Evolutionary conservation across 2,797 vertebrate genomes (phyloP).

Genomic region (Okamejei kenojei): DNA sequence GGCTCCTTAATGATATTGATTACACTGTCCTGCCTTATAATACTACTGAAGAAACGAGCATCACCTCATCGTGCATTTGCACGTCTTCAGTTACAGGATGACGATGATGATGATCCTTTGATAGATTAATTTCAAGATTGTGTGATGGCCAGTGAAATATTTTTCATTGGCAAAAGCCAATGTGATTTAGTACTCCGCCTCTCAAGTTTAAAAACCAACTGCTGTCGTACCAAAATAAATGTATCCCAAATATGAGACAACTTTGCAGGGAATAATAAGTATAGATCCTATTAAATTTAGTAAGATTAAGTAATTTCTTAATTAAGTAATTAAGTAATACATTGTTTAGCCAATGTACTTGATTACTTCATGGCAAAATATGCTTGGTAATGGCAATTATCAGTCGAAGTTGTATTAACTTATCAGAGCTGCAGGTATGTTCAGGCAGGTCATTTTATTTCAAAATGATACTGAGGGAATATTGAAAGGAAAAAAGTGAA

Average conservation of each 20-base stretch:
- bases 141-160: background rate
- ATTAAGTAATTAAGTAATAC: background rate
- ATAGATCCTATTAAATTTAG: background rate
- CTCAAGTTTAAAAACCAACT: background rate
- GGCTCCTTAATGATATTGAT: constrained; percentile 67
- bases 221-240: background rate
- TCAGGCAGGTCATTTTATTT: background rate
- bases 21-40: constrained; percentile 61
- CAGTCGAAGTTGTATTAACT: background rate
- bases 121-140: constrained; percentile 56
- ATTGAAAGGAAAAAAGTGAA: background rate
- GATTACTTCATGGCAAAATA: background rate
- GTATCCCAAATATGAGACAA: background rate
- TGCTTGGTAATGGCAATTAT: background rate
- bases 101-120: constrained; percentile 68
- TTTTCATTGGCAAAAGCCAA: background rate
- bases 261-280: background rate
- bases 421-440: background rate
- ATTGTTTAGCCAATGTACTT: background rate
- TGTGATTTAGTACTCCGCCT: background rate
- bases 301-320: background rate
- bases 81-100: constrained; percentile 68
- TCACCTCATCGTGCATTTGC: constrained; percentile 54
- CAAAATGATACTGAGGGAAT: background rate
- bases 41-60: constrained; percentile 54